Conservation (phyloP, 2,113 vertebrate species). For the Phasianus colchicus region DNA sequence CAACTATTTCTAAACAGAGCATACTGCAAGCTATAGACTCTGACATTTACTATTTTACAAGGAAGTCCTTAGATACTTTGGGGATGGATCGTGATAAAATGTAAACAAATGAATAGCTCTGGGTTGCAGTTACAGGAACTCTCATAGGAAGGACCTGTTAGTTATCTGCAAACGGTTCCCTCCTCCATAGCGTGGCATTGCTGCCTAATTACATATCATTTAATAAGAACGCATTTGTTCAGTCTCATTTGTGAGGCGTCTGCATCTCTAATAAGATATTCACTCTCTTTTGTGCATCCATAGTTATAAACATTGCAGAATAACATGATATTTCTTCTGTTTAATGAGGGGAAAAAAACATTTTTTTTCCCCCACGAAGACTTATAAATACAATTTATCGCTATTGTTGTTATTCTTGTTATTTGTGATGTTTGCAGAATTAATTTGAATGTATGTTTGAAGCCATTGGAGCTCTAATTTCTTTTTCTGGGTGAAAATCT, state of each 20-base stretch:
- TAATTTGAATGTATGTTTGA: not conserved
- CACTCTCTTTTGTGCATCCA: not conserved
- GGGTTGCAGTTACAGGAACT: not conserved
- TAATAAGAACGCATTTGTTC: not conserved
- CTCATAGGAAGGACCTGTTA: not conserved
- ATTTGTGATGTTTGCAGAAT: not conserved
- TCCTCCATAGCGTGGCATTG: not conserved
- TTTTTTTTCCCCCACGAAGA: accelerated
- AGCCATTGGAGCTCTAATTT: not conserved
- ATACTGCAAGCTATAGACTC: not conserved
- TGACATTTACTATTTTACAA: not conserved
- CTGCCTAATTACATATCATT: not conserved
- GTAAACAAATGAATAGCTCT: not conserved
- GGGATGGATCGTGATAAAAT: not conserved
- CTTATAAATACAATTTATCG: not conserved
- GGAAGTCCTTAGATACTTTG: not conserved
- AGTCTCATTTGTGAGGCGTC: not conserved
- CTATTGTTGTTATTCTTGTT: not conserved
- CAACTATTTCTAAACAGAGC: not conserved
- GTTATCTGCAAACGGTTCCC: not conserved
- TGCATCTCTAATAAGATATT: not conserved
- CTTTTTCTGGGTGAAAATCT: not conserved
- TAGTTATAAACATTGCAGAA: not conserved
- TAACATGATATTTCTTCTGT: not conserved
- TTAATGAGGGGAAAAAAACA: not conserved